Evolutionary conservation across 2,797 vertebrate genomes (phyloP).

Genomic region (Gymnoscopelus microlampas): DNA sequence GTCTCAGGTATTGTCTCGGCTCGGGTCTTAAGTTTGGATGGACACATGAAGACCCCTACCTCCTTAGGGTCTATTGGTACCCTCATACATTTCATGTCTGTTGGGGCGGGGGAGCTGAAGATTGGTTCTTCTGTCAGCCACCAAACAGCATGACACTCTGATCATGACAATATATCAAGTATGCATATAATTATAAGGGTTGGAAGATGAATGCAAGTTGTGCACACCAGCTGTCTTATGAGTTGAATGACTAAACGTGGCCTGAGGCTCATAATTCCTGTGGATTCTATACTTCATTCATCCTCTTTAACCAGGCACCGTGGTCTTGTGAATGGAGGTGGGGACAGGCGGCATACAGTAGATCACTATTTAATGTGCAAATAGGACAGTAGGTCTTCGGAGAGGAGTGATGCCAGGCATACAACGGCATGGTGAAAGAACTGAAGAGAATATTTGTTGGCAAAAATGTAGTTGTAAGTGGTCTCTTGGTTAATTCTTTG

Average conservation of each 20-base stretch:
- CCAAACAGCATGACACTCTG: neutral
- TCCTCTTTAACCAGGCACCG: neutral
- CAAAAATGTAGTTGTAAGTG: neutral
- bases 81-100: neutral
- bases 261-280: neutral
- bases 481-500: conserved; percentile 8
- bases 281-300: neutral
- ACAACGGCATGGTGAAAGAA: conserved; percentile 4
- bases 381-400: neutral
- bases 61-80: conserved; percentile 6
- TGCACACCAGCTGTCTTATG: too few relatives aligned
- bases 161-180: too few relatives aligned
- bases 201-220: neutral
- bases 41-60: neutral
- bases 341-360: neutral
- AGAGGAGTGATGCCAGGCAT: neutral
- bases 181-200: neutral
- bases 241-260: neutral
- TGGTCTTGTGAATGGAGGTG: neutral
- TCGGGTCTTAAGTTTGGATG: too few relatives aligned
- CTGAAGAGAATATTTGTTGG: conserved; percentile 9
- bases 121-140: conserved; percentile 1
- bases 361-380: conserved; percentile 5
- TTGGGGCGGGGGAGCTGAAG: neutral
- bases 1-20: too few relatives aligned